Percentiles rank a stretch among this genome's conserved stretches.
These are phyloP conservation scores for Bimastos eiseni DNA, from an alignment of 2,888 invertebrate species.

Conservation along the genomic window DNA sequence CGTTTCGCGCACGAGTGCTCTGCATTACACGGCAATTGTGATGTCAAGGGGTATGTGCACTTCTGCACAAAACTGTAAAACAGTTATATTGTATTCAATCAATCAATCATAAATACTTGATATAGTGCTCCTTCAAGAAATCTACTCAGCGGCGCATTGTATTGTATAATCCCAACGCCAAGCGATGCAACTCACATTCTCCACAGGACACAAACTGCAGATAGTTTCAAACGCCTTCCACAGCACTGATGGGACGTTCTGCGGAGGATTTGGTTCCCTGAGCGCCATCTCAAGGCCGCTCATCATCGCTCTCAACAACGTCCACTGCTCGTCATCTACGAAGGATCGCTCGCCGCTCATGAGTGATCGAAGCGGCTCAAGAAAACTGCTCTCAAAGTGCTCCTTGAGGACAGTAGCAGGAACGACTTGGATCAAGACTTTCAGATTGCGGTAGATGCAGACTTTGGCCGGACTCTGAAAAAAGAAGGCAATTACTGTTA, in stretches of 20 bases:
- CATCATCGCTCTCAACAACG: slow-evolving; percentile 33
- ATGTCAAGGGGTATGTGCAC: no score
- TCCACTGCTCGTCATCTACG: background rate
- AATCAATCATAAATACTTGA: no score
- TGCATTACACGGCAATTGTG: no score
- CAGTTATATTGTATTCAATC: background rate
- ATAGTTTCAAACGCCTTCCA: slow-evolving; percentile 45
- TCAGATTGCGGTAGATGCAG: background rate
- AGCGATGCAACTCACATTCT: slow-evolving; percentile 27
- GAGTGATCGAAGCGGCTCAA: slow-evolving; percentile 17
- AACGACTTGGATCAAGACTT: background rate
- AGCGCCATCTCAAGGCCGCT: slow-evolving; percentile 51
- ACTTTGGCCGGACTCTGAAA: slow-evolving; percentile 14
- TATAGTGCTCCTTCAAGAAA: no score
- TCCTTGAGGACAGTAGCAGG: slow-evolving; percentile 26
- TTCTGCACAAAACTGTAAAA: background rate
- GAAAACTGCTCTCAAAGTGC: slow-evolving; percentile 29
- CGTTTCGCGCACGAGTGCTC: no score
- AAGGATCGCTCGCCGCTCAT: background rate
- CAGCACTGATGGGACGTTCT: slow-evolving; percentile 49
- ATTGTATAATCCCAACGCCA: no score
- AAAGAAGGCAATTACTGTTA: background rate
- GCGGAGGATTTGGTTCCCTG: slow-evolving; percentile 52
- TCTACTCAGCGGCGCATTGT: no score
- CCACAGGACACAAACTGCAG: slow-evolving; percentile 38